Evolutionary conservation across 1,140 invertebrate species (phyloP), one percentile per base, ranked within the genome.

Genomic region (Hesperophylax magnus): DNA sequence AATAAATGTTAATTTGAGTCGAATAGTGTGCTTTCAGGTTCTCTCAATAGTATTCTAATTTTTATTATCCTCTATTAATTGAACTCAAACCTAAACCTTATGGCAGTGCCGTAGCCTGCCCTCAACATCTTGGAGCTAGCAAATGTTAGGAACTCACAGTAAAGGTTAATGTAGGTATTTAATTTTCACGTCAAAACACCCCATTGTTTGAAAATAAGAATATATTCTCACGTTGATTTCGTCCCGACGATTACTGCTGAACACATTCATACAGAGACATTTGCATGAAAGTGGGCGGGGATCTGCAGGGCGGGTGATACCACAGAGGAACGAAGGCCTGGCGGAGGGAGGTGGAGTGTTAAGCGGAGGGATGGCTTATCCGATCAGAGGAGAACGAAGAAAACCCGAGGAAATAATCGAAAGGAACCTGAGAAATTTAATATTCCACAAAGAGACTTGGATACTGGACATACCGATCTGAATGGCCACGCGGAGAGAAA

Each of bases 321-420:
- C 39, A 67, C 0, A 0, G 31, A 1, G n/a, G 31, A n/a, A 6
- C 3, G 34, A 20, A 7, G 31, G 63, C 1, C 9, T 9, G 39
- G 39, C 9, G 63, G 63, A 17, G 15, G 31, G 0, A 31, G 31
- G 63, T 15, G 69, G 52, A 20, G 69, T 27, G 69, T 24, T 15
- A 72, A 17, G 24, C 47, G 47, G 18, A 24, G 69, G 69, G 69
- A 17, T 20, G 69, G 39, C 47, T 72, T 72, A 72, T 72, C 69
- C 69, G 69, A 72, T 72, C 69, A 72, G 69, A 72, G 69, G 27
- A 22, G n/a, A 22, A 27, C 69, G 47, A 22, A 53, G 69, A 54
- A 72, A 53, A 72, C 47, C 27, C 69, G 47, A 54, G 67, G 39
- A 54, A 72, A 72, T 72, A 72, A 72, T 72, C 69, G 69, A 54